Percentiles rank a stretch among this genome's conserved stretches.
phyloP scores from a whole-genome alignment of 2,888 invertebrate species.

The Neocrepidodera transversa region DNA sequence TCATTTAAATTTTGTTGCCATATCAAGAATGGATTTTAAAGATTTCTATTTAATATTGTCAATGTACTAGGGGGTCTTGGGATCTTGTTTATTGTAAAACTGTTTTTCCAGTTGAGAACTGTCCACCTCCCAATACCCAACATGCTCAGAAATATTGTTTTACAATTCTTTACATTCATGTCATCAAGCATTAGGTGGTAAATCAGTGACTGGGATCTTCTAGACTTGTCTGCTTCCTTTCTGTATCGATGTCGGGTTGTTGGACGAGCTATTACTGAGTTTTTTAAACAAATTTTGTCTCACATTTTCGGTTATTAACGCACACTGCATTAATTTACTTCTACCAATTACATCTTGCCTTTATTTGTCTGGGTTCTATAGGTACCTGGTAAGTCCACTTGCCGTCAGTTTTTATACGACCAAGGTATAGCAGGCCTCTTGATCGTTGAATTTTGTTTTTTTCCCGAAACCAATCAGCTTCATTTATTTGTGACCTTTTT shows the following conservation, averaged over 20 bases:
- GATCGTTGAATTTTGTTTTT: constrained; percentile 30
- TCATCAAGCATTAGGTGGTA: no score
- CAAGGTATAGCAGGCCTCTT: constrained; percentile 30
- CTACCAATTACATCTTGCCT: constrained; percentile 26
- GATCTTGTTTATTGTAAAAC: constrained; percentile 1
- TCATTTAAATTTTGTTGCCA: no score
- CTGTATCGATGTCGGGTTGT: constrained; percentile 27
- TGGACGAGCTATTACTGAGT: constrained; percentile 28
- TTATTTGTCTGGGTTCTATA: constrained; percentile 26
- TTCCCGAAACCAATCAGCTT: constrained; percentile 27
- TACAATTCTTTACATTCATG: no score
- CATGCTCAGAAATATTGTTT: no score
- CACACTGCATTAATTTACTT: constrained; percentile 27
- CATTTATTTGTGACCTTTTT: constrained; percentile 21
- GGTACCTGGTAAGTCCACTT: constrained; percentile 31
- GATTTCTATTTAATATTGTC: no score
- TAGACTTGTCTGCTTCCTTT: constrained; percentile 25
- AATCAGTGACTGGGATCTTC: background rate
- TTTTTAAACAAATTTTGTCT: constrained; percentile 21
- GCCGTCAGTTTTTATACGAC: constrained; percentile 26
- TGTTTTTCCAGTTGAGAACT: constrained; percentile 14
- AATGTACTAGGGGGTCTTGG: no score
- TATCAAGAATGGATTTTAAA: no score
- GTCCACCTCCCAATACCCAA: no score
- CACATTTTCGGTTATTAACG: constrained; percentile 19